Percentiles rank a stretch among this genome's conserved stretches.
These are phyloP conservation scores for Tubulanus polymorphus DNA, from an alignment of 2,888 invertebrate species.

Conservation along the genomic window DNA sequence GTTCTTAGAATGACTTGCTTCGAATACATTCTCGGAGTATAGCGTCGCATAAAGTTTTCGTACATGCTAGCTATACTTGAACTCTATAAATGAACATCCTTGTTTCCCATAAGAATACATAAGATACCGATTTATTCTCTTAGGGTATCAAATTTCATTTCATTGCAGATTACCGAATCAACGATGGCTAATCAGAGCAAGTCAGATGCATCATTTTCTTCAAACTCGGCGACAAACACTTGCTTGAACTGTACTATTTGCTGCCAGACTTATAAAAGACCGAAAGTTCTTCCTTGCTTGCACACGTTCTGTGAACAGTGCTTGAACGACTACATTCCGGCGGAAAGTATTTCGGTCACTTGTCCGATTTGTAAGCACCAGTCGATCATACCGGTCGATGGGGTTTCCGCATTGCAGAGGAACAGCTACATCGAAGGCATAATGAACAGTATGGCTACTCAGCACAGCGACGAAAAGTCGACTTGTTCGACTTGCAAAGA, in stretches of 20 bases:
- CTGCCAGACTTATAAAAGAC: conserved; percentile 44
- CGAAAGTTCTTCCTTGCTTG: conserved; percentile 56
- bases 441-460: conserved; percentile 49
- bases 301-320: conserved; percentile 57
- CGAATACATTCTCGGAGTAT: no score
- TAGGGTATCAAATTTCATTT: no score
- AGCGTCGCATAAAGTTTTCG: no score
- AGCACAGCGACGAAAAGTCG: conserved; percentile 25
- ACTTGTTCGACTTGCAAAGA: conserved; percentile 35
- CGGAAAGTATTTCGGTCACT: conserved; percentile 55
- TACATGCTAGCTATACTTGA: no score
- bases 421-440: conserved; percentile 54
- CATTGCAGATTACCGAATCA: no score
- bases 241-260: conserved; percentile 53
- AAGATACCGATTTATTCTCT: no score
- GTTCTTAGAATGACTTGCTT: no score
- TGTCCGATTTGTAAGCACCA: conserved; percentile 57
- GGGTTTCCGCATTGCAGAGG: conserved; percentile 54
- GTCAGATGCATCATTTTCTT: no score
- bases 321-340: conserved; percentile 54
- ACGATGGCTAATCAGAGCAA: no score
- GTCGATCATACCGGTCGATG: conserved; percentile 56
- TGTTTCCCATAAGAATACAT: no score
- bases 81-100: no score
- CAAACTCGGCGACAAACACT: no score